Percentiles rank a stretch among this genome's conserved stretches.
Conservation (phyloP, 2,888 invertebrate species). For the Lasioglossum pauxillum region DNA sequence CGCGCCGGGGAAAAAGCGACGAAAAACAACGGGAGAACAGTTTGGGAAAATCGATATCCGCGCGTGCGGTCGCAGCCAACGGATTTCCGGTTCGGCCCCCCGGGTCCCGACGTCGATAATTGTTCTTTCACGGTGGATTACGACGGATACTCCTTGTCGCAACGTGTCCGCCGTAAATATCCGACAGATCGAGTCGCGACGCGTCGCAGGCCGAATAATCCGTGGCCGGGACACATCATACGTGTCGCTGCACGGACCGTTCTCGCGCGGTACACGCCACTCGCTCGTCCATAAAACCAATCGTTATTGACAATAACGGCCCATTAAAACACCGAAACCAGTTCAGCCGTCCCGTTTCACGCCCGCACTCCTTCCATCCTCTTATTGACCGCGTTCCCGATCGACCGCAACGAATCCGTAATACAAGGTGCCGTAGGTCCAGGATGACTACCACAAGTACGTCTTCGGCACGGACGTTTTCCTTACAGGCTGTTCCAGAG, state of each 20-base stretch:
- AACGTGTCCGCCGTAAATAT: slow-evolving; percentile 58
- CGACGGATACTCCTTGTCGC: slow-evolving; percentile 56
- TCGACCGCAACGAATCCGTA: slow-evolving; percentile 58
- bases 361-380: slow-evolving; percentile 4
- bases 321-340: slow-evolving; percentile 69
- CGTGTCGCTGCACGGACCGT: background rate
- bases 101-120: slow-evolving; percentile 43
- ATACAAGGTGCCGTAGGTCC: slow-evolving; percentile 38
- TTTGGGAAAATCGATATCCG: slow-evolving; percentile 42
- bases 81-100: slow-evolving; percentile 42
- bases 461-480: background rate
- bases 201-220: slow-evolving; percentile 50
- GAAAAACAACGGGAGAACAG: slow-evolving; percentile 6
- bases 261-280: slow-evolving; percentile 35
- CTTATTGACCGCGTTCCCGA: slow-evolving; percentile 30
- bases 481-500: background rate
- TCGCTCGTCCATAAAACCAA: slow-evolving; percentile 70
- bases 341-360: background rate
- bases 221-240: slow-evolving; percentile 60
- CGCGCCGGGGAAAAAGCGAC: background rate
- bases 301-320: slow-evolving; percentile 74
- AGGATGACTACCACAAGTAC: slow-evolving; percentile 12
- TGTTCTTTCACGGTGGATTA: slow-evolving; percentile 64
- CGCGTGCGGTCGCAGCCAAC: slow-evolving; percentile 6
- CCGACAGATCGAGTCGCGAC: slow-evolving; percentile 51